Conservation (phyloP, 2,797 vertebrate genomes). For the Hippoglossus hippoglossus region DNA sequence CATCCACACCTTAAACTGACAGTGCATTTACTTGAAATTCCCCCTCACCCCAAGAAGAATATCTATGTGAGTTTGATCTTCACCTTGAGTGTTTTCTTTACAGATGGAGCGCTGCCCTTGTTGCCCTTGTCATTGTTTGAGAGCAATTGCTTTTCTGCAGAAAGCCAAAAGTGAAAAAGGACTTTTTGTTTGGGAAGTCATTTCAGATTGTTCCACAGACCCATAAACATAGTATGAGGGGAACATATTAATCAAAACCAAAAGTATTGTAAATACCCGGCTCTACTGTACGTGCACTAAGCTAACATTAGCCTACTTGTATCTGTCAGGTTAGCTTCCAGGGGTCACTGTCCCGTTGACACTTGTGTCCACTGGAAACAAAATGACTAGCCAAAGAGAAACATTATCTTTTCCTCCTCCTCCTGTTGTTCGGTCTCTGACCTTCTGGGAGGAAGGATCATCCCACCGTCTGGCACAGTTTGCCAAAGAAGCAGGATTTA, state of each 20-base stretch:
- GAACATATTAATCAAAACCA: neutral
- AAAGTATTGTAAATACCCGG: neutral
- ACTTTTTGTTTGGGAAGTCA: neutral
- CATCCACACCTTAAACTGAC: too few relatives aligned
- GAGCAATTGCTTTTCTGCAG: constrained; percentile 5
- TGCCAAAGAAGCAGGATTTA: constrained; percentile 81
- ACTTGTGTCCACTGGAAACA: constrained; percentile 22
- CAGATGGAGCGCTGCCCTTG: neutral
- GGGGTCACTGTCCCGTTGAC: constrained; percentile 21
- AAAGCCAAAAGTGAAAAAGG: neutral
- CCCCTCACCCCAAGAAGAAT: neutral
- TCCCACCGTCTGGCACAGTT: constrained; percentile 76
- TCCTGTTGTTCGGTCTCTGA: constrained; percentile 67
- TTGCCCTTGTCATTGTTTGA: neutral
- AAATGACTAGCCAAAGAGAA: constrained; percentile 53
- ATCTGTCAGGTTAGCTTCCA: constrained; percentile 22
- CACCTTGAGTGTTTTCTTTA: neutral
- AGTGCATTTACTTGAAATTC: neutral
- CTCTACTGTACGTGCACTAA: neutral
- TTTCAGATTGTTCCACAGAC: too few relatives aligned
- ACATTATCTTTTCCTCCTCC: constrained; percentile 57
- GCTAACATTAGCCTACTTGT: constrained; percentile 16
- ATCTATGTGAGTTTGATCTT: constrained; percentile 5
- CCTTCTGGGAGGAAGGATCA: constrained; percentile 71
- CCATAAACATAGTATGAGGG: neutral